Evolutionary conservation across 2,113 vertebrate genomes (phyloP), one percentile per base, ranked within the genome.

Genomic region (Clarias batrachus): DNA sequence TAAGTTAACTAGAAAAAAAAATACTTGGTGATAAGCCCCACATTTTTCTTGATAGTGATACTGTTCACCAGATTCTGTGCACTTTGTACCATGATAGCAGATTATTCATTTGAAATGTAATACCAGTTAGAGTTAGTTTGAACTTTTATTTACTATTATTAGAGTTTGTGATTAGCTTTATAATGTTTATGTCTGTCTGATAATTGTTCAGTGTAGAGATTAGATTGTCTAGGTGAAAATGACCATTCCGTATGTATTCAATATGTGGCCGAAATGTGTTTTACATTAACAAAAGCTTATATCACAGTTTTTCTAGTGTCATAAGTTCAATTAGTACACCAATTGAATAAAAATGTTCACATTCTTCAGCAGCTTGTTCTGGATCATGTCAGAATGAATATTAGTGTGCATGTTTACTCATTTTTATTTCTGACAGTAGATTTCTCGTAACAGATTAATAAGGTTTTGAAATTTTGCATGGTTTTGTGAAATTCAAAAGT

Each of bases 141-240:
- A 76, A 76, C 21, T 3, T 23, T 48, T 12, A 2, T 25, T 48
- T 12, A n/a, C 9, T 41, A 76, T 48, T 76, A 6, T 52, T 76
- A 10, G 23, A 52, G 71, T 52, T 48, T 41, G 70, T 76, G 21
- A 52, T 21, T 52, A 76, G 73, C 41, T 76, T 76, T 76, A 25
- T 52, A 14, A 5, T 17, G 70, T 73, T 73, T 33, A 16, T 33
- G 27, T 73, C 70, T 41, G 37, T 33, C 10, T 81, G 30, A 62
- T 10, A 37, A 60, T 60, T 62, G 33, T 62, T 9, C 9, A 81
- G 54, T n/a, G 0, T 56, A 59, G 54, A 30, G n/a, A 57, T 27
- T 78, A 78, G 8, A 37, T 41, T 81, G 79, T 81, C 19, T 63
- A 80, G 56, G 19, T 23, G 71, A 9, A 74, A 76, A 76, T 76